Percentiles rank a stretch among this genome's conserved stretches.
These are phyloP conservation scores for Gari tellinella DNA, from an alignment of 2,888 invertebrate species.

Conservation along the genomic window DNA sequence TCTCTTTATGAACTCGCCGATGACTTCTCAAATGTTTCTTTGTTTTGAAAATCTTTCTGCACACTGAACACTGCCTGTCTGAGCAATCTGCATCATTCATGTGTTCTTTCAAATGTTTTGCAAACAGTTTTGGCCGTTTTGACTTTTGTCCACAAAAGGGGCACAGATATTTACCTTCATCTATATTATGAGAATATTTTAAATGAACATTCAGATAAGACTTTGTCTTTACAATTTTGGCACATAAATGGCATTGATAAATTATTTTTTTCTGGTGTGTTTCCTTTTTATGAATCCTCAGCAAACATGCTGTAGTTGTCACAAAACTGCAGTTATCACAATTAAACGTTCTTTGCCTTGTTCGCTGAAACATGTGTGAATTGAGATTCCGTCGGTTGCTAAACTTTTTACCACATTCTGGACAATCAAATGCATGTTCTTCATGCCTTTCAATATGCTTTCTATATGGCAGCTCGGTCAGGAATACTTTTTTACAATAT, in stretches of 20 bases:
- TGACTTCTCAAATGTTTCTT: constrained; percentile 16
- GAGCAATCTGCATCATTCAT: not conserved
- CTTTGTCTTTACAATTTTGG: constrained; percentile 29
- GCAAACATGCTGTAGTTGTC: constrained; percentile 22
- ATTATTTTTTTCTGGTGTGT: constrained; percentile 12
- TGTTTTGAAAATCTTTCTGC: constrained; percentile 24
- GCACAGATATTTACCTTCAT: constrained; percentile 34
- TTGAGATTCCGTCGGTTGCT: constrained; percentile 20
- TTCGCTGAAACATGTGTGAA: constrained; percentile 23
- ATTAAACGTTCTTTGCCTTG: constrained; percentile 10
- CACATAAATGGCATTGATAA: constrained; percentile 35
- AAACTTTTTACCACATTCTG: constrained; percentile 36
- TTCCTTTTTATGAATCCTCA: constrained; percentile 24
- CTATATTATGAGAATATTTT: constrained; percentile 22
- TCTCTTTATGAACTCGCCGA: constrained; percentile 15
- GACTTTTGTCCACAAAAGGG: constrained; percentile 24
- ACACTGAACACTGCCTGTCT: constrained; percentile 9
- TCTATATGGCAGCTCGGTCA: constrained; percentile 7
- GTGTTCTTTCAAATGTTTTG: constrained; percentile 24
- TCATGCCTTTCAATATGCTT: constrained; percentile 26
- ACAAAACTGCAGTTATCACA: constrained; percentile 30
- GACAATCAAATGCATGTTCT: constrained; percentile 35
- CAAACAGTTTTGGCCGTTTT: constrained; percentile 10
- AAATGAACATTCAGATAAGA: constrained; percentile 43
- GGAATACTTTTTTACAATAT: constrained; percentile 19